These are phyloP conservation scores for Chitala chitala DNA, from an alignment of 2,113 vertebrate species.

Conservation along the genomic window DNA sequence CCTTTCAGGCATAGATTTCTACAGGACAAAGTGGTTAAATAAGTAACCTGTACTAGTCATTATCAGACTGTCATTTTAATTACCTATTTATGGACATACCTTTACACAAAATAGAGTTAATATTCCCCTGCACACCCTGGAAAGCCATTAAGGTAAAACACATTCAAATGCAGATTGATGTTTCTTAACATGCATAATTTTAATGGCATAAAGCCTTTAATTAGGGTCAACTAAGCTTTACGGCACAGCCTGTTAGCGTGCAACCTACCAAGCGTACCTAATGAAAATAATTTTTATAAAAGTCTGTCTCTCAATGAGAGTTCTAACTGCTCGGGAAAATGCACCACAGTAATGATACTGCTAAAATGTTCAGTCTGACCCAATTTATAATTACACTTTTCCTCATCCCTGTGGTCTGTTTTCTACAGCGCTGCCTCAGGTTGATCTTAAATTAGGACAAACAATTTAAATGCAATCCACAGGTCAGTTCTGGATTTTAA, in stretches of 20 bases:
- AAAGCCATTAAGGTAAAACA: slow-evolving; percentile 37
- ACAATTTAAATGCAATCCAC: not conserved
- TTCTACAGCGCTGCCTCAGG: slow-evolving; percentile 13
- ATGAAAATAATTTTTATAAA: slow-evolving; percentile 24
- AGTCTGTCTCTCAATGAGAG: slow-evolving; percentile 7
- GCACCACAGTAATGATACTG: slow-evolving; percentile 14
- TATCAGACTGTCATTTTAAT: slow-evolving; percentile 34
- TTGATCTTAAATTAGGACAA: slow-evolving; percentile 15
- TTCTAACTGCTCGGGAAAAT: slow-evolving; percentile 8
- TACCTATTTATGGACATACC: slow-evolving; percentile 33
- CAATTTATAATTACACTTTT: slow-evolving; percentile 6
- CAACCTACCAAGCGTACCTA: slow-evolving; percentile 23
- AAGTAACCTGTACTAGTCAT: slow-evolving; percentile 42
- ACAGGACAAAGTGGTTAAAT: slow-evolving; percentile 35
- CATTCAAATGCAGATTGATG: slow-evolving; percentile 37
- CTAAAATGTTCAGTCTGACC: slow-evolving; percentile 20
- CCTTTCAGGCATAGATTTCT: not conserved
- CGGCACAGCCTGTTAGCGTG: slow-evolving; percentile 22
- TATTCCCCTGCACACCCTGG: slow-evolving; percentile 36
- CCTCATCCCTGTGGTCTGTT: not conserved
- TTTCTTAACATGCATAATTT: slow-evolving; percentile 33
- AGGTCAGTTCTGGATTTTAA: slow-evolving; percentile 1
- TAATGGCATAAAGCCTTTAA: slow-evolving; percentile 40
- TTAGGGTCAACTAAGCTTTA: slow-evolving; percentile 38
- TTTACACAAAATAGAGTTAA: slow-evolving; percentile 34